phyloP scores from a whole-genome alignment of 2,888 invertebrate species.

The Sinohyriopsis cumingii region DNA sequence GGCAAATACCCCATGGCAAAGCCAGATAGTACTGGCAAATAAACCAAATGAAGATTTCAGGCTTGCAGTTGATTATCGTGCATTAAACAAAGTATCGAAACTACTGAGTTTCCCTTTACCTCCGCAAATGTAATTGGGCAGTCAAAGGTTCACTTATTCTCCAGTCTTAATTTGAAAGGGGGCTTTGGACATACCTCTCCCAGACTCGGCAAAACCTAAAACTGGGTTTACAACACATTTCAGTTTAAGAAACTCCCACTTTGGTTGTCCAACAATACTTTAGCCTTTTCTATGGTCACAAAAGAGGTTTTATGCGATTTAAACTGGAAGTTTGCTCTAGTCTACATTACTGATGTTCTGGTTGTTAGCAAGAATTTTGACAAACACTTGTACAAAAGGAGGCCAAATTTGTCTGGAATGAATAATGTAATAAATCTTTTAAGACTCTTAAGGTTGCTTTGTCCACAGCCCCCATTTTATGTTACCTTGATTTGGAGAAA shows the following conservation, averaged over 20 bases:
- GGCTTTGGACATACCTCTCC: slow-evolving; percentile 28
- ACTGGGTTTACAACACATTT: slow-evolving; percentile 31
- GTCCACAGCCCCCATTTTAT: slow-evolving; percentile 23
- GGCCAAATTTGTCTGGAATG: slow-evolving; percentile 20
- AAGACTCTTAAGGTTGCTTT: slow-evolving; percentile 20
- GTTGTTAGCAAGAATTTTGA: too few relatives aligned
- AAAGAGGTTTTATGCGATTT: too few relatives aligned
- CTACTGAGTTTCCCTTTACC: too few relatives aligned
- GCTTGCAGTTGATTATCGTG: too few relatives aligned
- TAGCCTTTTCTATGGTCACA: too few relatives aligned
- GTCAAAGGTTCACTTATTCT: slow-evolving; percentile 16
- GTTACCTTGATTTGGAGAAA: slow-evolving; percentile 26
- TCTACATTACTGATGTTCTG: too few relatives aligned
- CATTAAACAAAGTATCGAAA: too few relatives aligned
- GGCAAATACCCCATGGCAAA: too few relatives aligned
- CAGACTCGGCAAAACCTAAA: slow-evolving; percentile 14
- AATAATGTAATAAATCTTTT: slow-evolving; percentile 15
- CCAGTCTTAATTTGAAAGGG: slow-evolving; percentile 21
- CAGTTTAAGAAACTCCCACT: slow-evolving; percentile 13
- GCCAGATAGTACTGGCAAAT: too few relatives aligned
- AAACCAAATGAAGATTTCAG: too few relatives aligned
- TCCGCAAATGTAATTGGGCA: slow-evolving; percentile 19
- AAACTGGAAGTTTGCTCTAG: too few relatives aligned
- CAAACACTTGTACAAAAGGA: slow-evolving; percentile 28
- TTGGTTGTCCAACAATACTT: too few relatives aligned